These are phyloP conservation scores for Montipora cactus DNA, from an alignment of 64 coral and sea anemone genomes.

Conservation along the genomic window DNA sequence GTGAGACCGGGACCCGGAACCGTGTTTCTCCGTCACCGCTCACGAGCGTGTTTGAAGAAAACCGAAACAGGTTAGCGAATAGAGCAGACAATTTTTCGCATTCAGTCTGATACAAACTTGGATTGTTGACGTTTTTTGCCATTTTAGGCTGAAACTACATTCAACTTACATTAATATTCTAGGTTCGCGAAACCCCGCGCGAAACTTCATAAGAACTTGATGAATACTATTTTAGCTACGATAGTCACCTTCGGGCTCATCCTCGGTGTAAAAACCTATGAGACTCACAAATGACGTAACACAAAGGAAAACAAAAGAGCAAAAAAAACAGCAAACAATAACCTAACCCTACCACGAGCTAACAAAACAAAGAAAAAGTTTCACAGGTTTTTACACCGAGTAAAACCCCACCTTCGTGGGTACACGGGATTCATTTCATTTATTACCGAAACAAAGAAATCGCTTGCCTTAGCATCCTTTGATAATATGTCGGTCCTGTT, in stretches of 20 bases:
- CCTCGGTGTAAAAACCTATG: too few species aligned
- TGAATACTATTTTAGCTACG: too few species aligned
- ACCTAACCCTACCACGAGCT: too few species aligned
- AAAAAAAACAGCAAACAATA: too few species aligned
- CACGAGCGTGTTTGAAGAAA: background rate
- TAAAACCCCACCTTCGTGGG: background rate
- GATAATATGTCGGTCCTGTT: background rate
- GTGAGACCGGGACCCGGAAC: background rate
- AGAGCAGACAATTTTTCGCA: background rate
- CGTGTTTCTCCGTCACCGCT: background rate
- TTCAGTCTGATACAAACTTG: background rate
- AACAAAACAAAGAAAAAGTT: too few species aligned
- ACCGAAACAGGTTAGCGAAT: too few species aligned
- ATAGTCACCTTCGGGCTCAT: background rate
- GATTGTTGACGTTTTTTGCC: background rate
- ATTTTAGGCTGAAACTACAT: background rate
- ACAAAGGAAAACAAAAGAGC: too few species aligned
- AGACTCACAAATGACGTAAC: background rate
- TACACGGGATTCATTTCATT: background rate
- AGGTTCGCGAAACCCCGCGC: background rate
- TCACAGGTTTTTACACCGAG: too few species aligned
- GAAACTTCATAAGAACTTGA: too few species aligned
- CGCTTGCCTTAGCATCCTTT: constrained; percentile 9
- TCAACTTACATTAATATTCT: background rate
- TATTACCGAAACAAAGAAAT: background rate